phyloP scores from a whole-genome alignment of 1,140 invertebrate genomes.

The Drosophila kohkoa region DNA sequence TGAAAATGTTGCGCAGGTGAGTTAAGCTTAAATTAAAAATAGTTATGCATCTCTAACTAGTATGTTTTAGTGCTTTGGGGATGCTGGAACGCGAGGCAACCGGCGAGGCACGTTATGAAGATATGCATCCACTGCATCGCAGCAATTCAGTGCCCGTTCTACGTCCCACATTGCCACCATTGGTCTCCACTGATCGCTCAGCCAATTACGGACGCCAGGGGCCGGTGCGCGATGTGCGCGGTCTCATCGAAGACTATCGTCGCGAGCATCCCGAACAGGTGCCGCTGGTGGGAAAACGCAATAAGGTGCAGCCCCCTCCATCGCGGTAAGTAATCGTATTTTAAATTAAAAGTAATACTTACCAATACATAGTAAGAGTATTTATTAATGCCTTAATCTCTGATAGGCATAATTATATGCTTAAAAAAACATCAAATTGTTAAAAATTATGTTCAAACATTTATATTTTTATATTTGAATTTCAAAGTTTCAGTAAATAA shows the following conservation, averaged over 20 bases:
- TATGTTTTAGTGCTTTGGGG: conserved; percentile 33
- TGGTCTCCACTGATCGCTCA: conserved; percentile 2
- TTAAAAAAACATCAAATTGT: too few relatives aligned
- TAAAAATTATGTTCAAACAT: too few relatives aligned
- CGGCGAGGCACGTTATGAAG: conserved; percentile 12
- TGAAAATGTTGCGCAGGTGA: conserved; percentile 48
- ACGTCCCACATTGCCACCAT: conserved; percentile 16
- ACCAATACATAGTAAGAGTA: too few relatives aligned
- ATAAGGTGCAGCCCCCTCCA: conserved; percentile 19
- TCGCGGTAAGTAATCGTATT: conserved; percentile 30
- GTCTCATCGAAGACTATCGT: conserved; percentile 12
- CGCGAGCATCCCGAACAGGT: conserved; percentile 20
- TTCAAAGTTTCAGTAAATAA: too few relatives aligned
- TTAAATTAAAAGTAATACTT: too few relatives aligned
- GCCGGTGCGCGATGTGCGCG: conserved; percentile 7
- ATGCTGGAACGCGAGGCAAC: conserved; percentile 14
- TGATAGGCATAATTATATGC: too few relatives aligned
- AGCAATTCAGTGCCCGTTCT: conserved; percentile 34
- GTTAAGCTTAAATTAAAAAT: neutral
- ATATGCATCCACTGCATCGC: conserved; percentile 1
- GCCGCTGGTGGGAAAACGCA: conserved; percentile 36
- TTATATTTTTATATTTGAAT: too few relatives aligned
- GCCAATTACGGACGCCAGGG: conserved; percentile 17
- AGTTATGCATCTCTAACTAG: neutral
- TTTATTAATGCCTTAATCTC: too few relatives aligned